Base-by-base conservation (phyloP, 2,888 invertebrate genomes). In the Notodonta ziczac region DNA sequence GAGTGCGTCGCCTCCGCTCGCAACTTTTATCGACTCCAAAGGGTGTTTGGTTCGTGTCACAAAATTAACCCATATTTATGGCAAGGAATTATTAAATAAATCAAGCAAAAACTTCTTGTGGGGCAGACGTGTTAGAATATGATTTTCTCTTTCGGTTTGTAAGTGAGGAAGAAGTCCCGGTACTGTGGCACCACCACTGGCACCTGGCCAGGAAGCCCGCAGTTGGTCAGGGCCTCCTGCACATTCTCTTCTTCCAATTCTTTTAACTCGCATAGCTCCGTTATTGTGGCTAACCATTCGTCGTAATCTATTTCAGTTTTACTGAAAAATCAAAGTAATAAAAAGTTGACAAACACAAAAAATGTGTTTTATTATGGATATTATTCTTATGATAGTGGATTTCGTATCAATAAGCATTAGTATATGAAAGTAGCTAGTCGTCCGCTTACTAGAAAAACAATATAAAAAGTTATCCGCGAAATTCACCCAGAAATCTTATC, bases 121-220 rank as follows among this genome's bases (percentile, higher is more conserved):
- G 2, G 35, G 35, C 6, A 35, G n/a, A 46, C 13, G 4, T 5
- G 9, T 56, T 24, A 55, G 14, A 40, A 39, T 8, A 55, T 9
- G 4, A 40, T 62, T 61, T 86, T 86, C 13, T 84, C 80, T 60
- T 83, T 89, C 0, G 87, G 84, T 60, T 81, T 86, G 61, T 82
- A 90, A 0, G 84, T 86, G 0, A 73, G 60, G 67, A 88, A 91
- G 71, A 82, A 91, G 32, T 81, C 81, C 60, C 84, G 79, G 55
- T 87, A 92, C 24, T 85, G 81, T 0, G 91, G 90, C 0, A 88
- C 77, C 0, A 66, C 50, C 0, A 90, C 86, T 0, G 82, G 76
- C 0, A 63, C 65, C 54, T 86, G 82, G 0, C 89, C 91, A 0
- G 91, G 90, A 0, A 86, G 62, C 0, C 91, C 91, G 56, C 91